phyloP scores from a whole-genome alignment of 2,113 vertebrate species.

The Psittacus erithacus region DNA sequence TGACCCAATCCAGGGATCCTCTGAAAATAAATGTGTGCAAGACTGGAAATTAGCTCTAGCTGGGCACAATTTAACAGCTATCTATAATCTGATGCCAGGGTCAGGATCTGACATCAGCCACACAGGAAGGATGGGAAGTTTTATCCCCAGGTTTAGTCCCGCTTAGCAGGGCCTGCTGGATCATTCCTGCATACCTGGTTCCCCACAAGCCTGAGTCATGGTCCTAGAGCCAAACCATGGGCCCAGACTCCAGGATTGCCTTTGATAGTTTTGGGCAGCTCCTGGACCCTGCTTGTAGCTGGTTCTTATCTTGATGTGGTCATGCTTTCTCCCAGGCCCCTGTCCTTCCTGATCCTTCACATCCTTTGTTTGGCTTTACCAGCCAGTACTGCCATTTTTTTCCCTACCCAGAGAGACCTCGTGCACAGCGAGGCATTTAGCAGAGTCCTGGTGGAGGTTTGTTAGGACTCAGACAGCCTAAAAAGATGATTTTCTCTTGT shows the following conservation, averaged over 20 bases:
- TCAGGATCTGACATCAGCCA: background rate
- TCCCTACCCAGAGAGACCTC: background rate
- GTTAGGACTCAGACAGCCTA: background rate
- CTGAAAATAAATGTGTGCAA: background rate
- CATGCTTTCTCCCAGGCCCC: accelerated
- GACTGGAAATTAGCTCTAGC: background rate
- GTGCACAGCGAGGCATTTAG: background rate
- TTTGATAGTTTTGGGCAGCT: background rate
- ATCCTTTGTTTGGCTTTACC: background rate
- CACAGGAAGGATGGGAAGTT: background rate
- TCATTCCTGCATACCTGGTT: background rate
- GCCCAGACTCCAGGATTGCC: background rate
- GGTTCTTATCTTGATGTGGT: background rate
- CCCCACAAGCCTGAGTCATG: accelerated
- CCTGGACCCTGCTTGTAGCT: background rate
- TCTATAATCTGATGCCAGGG: background rate
- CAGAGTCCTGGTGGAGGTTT: background rate
- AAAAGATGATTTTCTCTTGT: background rate
- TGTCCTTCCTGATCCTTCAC: background rate
- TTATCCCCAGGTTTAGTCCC: background rate
- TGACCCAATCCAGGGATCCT: background rate
- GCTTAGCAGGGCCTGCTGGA: background rate
- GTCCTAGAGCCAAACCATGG: background rate
- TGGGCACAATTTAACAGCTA: background rate
- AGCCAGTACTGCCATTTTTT: background rate